A percentile compares a stretch with the other conserved stretches of the same genome.
These are phyloP conservation scores for Molanna angustata DNA, from an alignment of 2,888 invertebrate genomes.

Conservation along the genomic window DNA sequence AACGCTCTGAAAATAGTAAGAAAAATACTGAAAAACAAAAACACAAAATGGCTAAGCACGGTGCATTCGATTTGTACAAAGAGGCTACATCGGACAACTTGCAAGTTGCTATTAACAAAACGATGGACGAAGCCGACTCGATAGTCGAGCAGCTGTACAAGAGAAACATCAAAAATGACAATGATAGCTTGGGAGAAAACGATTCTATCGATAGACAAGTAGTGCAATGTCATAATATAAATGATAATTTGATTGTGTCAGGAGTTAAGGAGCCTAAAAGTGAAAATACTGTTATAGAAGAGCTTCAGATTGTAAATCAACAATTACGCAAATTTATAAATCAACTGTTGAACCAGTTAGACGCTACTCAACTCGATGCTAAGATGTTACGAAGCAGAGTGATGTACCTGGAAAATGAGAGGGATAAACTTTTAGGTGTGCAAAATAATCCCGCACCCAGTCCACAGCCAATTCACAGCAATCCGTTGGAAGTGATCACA, in stretches of 20 bases:
- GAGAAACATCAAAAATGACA: slow-evolving; percentile 37
- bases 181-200: slow-evolving; percentile 37
- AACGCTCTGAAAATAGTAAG: slow-evolving; percentile 43
- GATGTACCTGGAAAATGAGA: slow-evolving; percentile 42
- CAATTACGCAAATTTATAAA: slow-evolving; percentile 54
- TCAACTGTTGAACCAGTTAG: slow-evolving; percentile 51
- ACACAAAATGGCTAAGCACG: slow-evolving; percentile 23
- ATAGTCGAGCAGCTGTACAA: slow-evolving; percentile 49
- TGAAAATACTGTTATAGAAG: slow-evolving; percentile 62
- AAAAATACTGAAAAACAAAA: slow-evolving; percentile 40
- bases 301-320: slow-evolving; percentile 62
- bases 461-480: slow-evolving; percentile 1
- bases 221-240: slow-evolving; percentile 24
- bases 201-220: slow-evolving; percentile 27
- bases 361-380: slow-evolving; percentile 52
- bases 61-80: slow-evolving; percentile 21
- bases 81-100: slow-evolving; percentile 44
- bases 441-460: slow-evolving; percentile 10
- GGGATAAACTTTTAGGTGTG: slow-evolving; percentile 29
- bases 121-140: slow-evolving; percentile 68
- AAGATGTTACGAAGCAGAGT: slow-evolving; percentile 46
- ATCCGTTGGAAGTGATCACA: slow-evolving; percentile 37
- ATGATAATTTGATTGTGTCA: slow-evolving; percentile 16
- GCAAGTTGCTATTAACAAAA: slow-evolving; percentile 60
- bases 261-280: slow-evolving; percentile 56